phyloP scores from a whole-genome alignment of 2,113 vertebrate genomes.

The Rhinichthys klamathensis region DNA sequence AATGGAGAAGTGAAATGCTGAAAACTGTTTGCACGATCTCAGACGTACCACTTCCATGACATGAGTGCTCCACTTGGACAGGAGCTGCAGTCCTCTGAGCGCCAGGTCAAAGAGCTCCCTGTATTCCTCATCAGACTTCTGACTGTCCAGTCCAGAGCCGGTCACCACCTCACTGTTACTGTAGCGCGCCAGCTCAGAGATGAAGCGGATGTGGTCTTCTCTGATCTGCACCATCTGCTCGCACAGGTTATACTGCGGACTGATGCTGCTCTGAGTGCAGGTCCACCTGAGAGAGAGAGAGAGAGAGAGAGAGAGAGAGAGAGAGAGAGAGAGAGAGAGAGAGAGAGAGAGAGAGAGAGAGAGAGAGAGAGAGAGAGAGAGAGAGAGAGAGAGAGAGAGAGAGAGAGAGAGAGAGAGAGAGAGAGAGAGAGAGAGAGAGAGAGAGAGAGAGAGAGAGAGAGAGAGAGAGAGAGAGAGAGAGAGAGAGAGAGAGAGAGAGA shows the following conservation, averaged over 20 bases:
- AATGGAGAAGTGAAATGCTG: background rate
- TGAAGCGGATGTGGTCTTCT: constrained; percentile 99
- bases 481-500: constrained; percentile 52
- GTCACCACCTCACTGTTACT: constrained; percentile 99
- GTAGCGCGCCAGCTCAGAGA: constrained; percentile 97
- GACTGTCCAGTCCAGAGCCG: constrained; percentile 96
- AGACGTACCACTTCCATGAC: constrained; percentile 98
- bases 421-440: constrained; percentile 46
- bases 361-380: constrained; percentile 49
- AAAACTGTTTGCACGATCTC: background rate
- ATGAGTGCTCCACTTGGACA: constrained; percentile 98
- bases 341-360: constrained; percentile 32
- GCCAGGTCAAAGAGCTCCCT: constrained; percentile 95
- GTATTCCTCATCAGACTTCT: constrained; percentile 98
- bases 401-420: constrained; percentile 56
- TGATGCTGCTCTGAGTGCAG: constrained; percentile 97
- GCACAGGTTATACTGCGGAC: constrained; percentile 98
- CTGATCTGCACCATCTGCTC: constrained; percentile 99
- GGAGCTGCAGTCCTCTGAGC: constrained; percentile 91
- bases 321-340: too few relatives aligned
- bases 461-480: constrained; percentile 47
- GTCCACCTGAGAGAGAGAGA: constrained; percentile 86
- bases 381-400: constrained; percentile 47
- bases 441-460: constrained; percentile 56
- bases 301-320: too few relatives aligned